A percentile compares a stretch with the other conserved stretches of the same genome.
These are phyloP conservation scores for Notodonta dromedarius DNA, from an alignment of 2,888 invertebrate genomes.

Conservation along the genomic window DNA sequence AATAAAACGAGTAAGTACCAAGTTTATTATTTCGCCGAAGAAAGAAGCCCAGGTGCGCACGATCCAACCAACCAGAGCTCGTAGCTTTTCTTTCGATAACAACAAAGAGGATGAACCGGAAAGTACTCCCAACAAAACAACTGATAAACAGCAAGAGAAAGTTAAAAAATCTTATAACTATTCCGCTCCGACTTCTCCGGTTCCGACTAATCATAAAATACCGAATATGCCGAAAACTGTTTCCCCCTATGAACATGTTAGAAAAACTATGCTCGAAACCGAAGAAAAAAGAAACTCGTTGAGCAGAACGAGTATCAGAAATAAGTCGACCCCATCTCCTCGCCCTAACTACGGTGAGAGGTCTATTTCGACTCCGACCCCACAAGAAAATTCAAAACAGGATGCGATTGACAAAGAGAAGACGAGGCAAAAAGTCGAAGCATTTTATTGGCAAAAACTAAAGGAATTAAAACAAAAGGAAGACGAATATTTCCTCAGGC, in stretches of 20 bases:
- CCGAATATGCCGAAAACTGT: conserved; percentile 75
- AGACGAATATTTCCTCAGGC: conserved; percentile 78
- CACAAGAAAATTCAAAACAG: conserved; percentile 32
- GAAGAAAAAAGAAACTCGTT: conserved; percentile 71
- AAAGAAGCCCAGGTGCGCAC: conserved; percentile 78
- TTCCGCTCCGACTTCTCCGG: conserved; percentile 77
- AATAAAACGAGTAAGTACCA: conserved; percentile 77
- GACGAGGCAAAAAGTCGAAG: conserved; percentile 85
- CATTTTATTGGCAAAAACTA: conserved; percentile 88
- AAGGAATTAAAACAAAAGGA: conserved; percentile 86
- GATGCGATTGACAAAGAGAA: conserved; percentile 74
- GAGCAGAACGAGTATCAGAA: conserved; percentile 50
- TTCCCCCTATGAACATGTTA: conserved; percentile 72
- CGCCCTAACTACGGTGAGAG: conserved; percentile 36
- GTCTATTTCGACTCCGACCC: conserved; percentile 34
- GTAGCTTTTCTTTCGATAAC: conserved; percentile 70
- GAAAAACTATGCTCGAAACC: conserved; percentile 69
- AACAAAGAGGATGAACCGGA: conserved; percentile 34
- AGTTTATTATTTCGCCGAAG: conserved; percentile 75
- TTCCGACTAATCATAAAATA: conserved; percentile 64
- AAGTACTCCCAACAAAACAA: conserved; percentile 12
- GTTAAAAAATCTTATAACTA: conserved; percentile 68
- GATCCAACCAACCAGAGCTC: conserved; percentile 72
- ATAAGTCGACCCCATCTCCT: conserved; percentile 54
- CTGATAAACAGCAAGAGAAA: conserved; percentile 25